A percentile compares a stretch with the other conserved stretches of the same genome.
Evolutionary conservation across 2,888 invertebrate species (phyloP).

Genomic region (Lysandra coridon): DNA sequence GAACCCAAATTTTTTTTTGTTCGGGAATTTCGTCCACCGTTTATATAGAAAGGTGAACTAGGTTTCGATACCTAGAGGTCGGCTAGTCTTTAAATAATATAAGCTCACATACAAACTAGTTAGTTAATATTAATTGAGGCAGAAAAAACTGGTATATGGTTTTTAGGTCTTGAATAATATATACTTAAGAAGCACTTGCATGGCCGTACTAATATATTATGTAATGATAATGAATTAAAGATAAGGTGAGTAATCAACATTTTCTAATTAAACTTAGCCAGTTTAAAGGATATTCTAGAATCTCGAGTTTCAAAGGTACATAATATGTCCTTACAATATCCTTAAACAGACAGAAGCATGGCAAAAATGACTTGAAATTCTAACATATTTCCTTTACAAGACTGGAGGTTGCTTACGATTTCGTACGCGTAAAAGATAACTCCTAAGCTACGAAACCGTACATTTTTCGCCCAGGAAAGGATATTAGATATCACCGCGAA

Average conservation of each 20-base stretch:
- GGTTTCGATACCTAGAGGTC: neutral
- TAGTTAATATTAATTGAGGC: constrained; percentile 11
- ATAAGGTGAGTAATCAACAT: constrained; percentile 7
- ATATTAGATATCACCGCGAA: too few species aligned
- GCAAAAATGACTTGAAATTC: neutral
- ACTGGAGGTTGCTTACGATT: too few species aligned
- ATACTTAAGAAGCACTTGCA: constrained; percentile 1
- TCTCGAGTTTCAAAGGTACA: neutral
- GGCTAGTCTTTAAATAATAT: neutral
- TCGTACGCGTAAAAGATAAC: too few species aligned
- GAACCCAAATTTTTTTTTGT: too few species aligned
- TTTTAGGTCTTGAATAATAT: constrained; percentile 27
- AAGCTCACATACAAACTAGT: constrained; percentile 1
- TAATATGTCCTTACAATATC: neutral
- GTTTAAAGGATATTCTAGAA: neutral
- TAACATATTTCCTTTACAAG: neutral
- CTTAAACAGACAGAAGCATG: neutral
- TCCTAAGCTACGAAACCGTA: too few species aligned
- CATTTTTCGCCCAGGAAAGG: too few species aligned
- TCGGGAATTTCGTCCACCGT: too few species aligned
- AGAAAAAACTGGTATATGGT: constrained; percentile 11
- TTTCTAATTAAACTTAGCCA: constrained; percentile 6
- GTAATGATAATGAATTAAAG: constrained; percentile 26
- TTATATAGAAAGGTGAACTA: neutral
- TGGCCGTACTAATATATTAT: neutral